A percentile compares a stretch with the other conserved stretches of the same genome.
Evolutionary conservation across 2,113 vertebrate genomes (phyloP).

Genomic region (Neoarius graeffei): DNA sequence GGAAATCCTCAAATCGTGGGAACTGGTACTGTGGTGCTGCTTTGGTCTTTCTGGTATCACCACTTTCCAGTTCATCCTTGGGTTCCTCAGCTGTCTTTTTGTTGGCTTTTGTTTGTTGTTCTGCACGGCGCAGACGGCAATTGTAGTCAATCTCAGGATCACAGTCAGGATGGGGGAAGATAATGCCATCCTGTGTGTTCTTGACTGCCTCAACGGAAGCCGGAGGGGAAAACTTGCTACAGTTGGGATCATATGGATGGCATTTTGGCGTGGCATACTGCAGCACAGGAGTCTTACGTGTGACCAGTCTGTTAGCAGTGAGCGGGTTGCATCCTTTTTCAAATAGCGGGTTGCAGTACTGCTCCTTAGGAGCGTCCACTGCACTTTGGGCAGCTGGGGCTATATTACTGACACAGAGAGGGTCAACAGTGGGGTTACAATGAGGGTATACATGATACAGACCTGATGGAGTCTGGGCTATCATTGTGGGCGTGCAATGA

Average conservation of each 20-base stretch:
- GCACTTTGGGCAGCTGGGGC: constrained; percentile 54
- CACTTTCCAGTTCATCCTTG: constrained; percentile 50
- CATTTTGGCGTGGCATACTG: constrained; percentile 67
- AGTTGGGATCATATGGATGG: constrained; percentile 74
- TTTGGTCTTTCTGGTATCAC: constrained; percentile 36
- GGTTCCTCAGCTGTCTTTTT: constrained; percentile 32
- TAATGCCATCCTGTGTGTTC: constrained; percentile 56
- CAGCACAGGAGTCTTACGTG: constrained; percentile 68
- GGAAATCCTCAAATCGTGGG: constrained; percentile 69
- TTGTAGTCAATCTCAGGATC: constrained; percentile 76
- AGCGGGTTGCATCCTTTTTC: constrained; percentile 75
- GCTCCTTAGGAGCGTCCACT: constrained; percentile 58
- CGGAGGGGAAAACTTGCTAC: constrained; percentile 61
- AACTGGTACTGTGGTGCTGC: constrained; percentile 39
- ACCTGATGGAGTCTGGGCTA: constrained; percentile 66
- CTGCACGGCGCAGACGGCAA: constrained; percentile 70
- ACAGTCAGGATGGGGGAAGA: constrained; percentile 74
- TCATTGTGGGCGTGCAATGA: constrained; percentile 67
- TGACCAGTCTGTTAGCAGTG: constrained; percentile 66
- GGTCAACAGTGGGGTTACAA: constrained; percentile 72
- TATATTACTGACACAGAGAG: constrained; percentile 60
- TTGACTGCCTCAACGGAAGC: constrained; percentile 16
- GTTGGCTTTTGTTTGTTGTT: constrained; percentile 21
- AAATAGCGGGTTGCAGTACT: constrained; percentile 74
- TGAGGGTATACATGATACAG: constrained; percentile 68